Evolutionary conservation across 2,888 invertebrate genomes (phyloP).

Genomic region (Ichneumon xanthorius): DNA sequence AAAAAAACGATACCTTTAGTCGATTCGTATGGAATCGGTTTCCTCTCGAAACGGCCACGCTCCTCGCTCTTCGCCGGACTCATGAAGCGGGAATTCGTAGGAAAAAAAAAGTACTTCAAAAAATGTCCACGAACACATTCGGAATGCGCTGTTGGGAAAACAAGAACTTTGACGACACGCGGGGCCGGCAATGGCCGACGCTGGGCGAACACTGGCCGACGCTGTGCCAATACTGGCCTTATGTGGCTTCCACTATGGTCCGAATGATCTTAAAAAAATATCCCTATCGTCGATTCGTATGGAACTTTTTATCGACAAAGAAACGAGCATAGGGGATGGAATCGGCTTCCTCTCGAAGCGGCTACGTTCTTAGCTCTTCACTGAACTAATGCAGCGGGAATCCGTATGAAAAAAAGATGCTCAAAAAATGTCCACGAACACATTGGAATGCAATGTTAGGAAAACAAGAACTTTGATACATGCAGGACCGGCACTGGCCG

Average conservation of each 20-base stretch:
- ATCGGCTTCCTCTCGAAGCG: constrained; percentile 19
- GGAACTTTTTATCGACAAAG: constrained; percentile 39
- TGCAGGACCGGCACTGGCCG: background rate
- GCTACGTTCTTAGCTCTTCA: constrained; percentile 14
- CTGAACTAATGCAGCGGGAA: constrained; percentile 4
- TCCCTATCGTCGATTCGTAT: background rate
- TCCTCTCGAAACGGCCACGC: constrained; percentile 5
- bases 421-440: constrained; percentile 7
- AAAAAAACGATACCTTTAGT: no score
- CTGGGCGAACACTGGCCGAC: no score
- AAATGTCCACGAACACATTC: background rate
- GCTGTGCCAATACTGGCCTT: no score
- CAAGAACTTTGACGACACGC: background rate
- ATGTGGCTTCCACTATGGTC: background rate
- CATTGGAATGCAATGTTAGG: background rate
- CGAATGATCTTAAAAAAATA: constrained; percentile 16
- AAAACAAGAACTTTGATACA: background rate
- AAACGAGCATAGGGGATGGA: constrained; percentile 38
- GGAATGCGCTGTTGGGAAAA: no score
- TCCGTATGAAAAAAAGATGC: background rate
- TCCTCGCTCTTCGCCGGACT: constrained; percentile 14
- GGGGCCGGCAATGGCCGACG: background rate
- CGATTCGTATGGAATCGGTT: constrained; percentile 10
- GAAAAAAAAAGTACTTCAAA: constrained; percentile 13
- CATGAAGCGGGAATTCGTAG: constrained; percentile 2